A percentile compares a stretch with the other conserved stretches of the same genome.
phyloP scores from a whole-genome alignment of 1,140 invertebrate species.

The Agrypnia vestita region DNA sequence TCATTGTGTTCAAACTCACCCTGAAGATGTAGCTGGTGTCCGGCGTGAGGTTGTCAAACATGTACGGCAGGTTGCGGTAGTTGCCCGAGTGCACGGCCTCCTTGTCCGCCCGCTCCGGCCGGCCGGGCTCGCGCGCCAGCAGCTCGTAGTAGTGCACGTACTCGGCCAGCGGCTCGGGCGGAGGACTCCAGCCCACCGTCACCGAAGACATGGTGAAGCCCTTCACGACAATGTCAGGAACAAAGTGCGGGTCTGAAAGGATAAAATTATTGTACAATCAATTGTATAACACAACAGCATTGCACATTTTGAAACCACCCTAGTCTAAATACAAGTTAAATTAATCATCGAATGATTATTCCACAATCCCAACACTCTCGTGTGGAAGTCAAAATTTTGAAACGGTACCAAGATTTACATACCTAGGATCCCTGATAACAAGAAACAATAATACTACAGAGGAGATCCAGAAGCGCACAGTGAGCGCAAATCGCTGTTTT shows the following conservation, averaged over 20 bases:
- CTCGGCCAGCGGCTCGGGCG: conserved; percentile 78
- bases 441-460: too few relatives aligned
- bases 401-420: too few relatives aligned
- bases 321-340: too few relatives aligned
- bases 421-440: too few relatives aligned
- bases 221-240: conserved; percentile 84
- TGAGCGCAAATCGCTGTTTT: too few relatives aligned
- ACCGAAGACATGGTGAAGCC: conserved; percentile 85
- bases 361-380: too few relatives aligned
- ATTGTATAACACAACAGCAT: neutral
- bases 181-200: conserved; percentile 83
- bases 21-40: conserved; percentile 85
- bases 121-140: conserved; percentile 76
- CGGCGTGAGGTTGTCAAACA: conserved; percentile 84
- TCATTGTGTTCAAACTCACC: conserved; percentile 66
- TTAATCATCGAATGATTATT: too few relatives aligned
- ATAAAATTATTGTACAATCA: neutral
- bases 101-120: conserved; percentile 71
- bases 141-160: conserved; percentile 85
- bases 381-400: too few relatives aligned
- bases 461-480: too few relatives aligned
- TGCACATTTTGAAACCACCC: neutral
- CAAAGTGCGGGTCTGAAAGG: conserved; percentile 81
- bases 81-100: conserved; percentile 78
- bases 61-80: conserved; percentile 78